Percentiles rank a stretch among this genome's conserved stretches.
These are phyloP conservation scores for Heterodera filipjevi DNA, from an alignment of 2,888 invertebrate genomes.

Conservation along the genomic window DNA sequence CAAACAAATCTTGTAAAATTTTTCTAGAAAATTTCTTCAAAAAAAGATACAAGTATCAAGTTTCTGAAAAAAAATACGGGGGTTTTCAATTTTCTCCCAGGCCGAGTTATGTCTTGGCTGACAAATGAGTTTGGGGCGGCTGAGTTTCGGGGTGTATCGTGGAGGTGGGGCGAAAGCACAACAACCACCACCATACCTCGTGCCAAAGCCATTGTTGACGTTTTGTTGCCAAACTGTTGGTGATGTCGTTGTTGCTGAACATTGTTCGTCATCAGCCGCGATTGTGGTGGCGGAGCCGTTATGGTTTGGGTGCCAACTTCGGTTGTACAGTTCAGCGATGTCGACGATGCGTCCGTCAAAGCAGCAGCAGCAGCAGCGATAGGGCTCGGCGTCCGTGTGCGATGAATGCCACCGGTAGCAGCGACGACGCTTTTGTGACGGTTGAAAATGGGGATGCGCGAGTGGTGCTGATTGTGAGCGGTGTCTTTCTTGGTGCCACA, in stretches of 20 bases:
- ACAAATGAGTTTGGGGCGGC: too few species aligned
- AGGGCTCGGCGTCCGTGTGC: not conserved
- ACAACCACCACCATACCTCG: not conserved
- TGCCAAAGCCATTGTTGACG: conserved; percentile 11
- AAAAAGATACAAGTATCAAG: too few species aligned
- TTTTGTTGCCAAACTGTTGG: conserved; percentile 6
- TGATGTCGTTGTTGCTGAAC: conserved; percentile 4
- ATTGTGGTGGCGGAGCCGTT: too few species aligned
- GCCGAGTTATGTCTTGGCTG: too few species aligned
- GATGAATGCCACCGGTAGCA: not conserved
- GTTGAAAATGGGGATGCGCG: not conserved
- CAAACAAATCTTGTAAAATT: too few species aligned
- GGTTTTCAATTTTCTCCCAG: too few species aligned
- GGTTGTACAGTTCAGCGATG: not conserved
- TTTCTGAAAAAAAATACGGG: too few species aligned
- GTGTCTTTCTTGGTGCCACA: not conserved
- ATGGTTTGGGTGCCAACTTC: not conserved
- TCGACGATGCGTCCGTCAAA: not conserved
- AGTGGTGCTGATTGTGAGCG: not conserved
- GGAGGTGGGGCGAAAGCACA: too few species aligned
- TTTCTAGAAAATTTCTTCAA: too few species aligned
- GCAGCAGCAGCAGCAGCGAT: not conserved
- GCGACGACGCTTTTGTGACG: not conserved
- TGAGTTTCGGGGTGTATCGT: too few species aligned
- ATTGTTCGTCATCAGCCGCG: not conserved